Percentiles rank a stretch among this genome's conserved stretches.
These are phyloP conservation scores for Idris sp. DNA, from an alignment of 1,140 invertebrate genomes.

Conservation along the genomic window DNA sequence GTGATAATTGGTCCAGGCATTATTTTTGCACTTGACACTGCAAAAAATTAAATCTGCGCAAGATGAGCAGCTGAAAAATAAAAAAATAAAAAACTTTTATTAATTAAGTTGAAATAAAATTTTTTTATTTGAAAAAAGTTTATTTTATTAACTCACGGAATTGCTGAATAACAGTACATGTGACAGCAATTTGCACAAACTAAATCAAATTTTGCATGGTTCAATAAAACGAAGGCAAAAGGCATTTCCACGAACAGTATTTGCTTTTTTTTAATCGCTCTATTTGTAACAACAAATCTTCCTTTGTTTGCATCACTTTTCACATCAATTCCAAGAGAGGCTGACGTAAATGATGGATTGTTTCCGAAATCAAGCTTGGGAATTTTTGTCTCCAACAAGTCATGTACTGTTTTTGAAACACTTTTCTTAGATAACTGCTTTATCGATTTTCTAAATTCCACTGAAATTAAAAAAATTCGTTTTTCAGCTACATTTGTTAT, in stretches of 20 bases:
- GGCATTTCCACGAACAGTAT: constrained; percentile 85
- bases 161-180: constrained; percentile 66
- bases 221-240: constrained; percentile 82
- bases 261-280: constrained; percentile 81
- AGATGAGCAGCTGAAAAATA: constrained; percentile 80
- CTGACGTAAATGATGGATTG: constrained; percentile 68
- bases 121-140: constrained; percentile 16
- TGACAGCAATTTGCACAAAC: constrained; percentile 80
- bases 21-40: constrained; percentile 80
- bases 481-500: neutral
- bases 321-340: constrained; percentile 66
- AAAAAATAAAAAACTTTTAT: constrained; percentile 15
- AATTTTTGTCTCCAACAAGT: constrained; percentile 12
- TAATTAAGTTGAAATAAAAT: no score
- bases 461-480: no score
- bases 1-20: constrained; percentile 83
- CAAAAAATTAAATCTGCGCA: constrained; percentile 85
- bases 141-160: constrained; percentile 79
- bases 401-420: neutral
- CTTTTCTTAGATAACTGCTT: constrained; percentile 6
- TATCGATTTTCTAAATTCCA: neutral
- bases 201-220: constrained; percentile 74
- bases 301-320: constrained; percentile 75
- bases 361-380: constrained; percentile 61
- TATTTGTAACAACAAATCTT: constrained; percentile 78